phyloP scores from a whole-genome alignment of 2,113 vertebrate genomes.

The Cyprinus carpio region DNA sequence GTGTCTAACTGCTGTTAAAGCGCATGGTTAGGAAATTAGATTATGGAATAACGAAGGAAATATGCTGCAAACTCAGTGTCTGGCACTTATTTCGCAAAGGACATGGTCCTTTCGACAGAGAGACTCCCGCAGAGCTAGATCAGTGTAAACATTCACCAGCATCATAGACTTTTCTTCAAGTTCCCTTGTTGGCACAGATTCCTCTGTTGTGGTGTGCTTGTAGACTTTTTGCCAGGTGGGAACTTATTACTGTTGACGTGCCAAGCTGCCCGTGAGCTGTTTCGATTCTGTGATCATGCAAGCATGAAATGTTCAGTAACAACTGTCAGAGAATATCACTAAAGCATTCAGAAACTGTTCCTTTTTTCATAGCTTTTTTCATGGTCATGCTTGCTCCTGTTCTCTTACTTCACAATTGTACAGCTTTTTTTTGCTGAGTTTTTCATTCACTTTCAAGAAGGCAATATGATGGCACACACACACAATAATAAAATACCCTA shows the following conservation, averaged over 20 bases:
- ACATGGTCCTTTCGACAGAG: conserved; percentile 21
- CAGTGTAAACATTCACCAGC: conserved; percentile 56
- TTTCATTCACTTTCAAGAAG: background rate
- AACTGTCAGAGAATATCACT: conserved; percentile 54
- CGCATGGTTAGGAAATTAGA: background rate
- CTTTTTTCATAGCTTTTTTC: conserved; percentile 57
- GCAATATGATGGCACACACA: background rate
- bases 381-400: conserved; percentile 48
- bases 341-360: conserved; percentile 44
- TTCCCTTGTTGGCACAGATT: conserved; percentile 19
- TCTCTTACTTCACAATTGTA: conserved; percentile 27
- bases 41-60: conserved; percentile 5
- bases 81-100: background rate
- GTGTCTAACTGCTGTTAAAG: background rate
- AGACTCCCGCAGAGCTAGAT: conserved; percentile 62
- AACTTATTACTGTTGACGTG: conserved; percentile 13
- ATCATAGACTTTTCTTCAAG: conserved; percentile 36
- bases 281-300: conserved; percentile 45
- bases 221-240: conserved; percentile 5
- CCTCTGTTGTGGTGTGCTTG: conserved; percentile 4
- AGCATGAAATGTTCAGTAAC: conserved; percentile 42
- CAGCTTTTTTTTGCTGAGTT: background rate
- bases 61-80: background rate
- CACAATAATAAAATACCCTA: background rate
- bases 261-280: conserved; percentile 25